These are phyloP conservation scores for Dendrocopos noguchii DNA, from an alignment of 2,113 vertebrate genomes.

Conservation along the genomic window DNA sequence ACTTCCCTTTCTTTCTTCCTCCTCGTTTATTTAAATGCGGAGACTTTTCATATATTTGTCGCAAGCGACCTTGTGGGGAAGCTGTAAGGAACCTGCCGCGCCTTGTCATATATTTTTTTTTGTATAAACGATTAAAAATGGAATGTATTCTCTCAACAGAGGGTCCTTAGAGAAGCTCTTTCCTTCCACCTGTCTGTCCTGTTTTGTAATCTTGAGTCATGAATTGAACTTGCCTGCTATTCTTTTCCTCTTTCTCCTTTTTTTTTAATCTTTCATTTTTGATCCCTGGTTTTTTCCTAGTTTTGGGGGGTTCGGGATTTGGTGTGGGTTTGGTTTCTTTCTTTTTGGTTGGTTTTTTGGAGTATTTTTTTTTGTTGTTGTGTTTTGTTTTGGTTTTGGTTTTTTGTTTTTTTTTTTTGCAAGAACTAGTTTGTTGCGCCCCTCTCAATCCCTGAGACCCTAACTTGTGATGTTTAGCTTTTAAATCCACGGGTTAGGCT, in stretches of 20 bases:
- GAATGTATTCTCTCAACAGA: constrained; percentile 64
- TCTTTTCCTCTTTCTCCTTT: constrained; percentile 64
- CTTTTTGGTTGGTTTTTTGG: background rate
- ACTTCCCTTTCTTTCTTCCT: constrained; percentile 25
- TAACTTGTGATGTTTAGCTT: constrained; percentile 99
- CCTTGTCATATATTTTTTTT: background rate
- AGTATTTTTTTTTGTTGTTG: too few relatives aligned
- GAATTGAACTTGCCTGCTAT: constrained; percentile 68
- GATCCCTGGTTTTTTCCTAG: background rate
- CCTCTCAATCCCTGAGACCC: constrained; percentile 99
- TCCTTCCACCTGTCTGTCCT: constrained; percentile 75
- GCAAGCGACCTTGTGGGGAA: constrained; percentile 54
- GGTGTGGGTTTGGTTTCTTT: background rate
- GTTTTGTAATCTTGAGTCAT: constrained; percentile 58
- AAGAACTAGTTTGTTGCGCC: constrained; percentile 79
- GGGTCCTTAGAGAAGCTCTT: constrained; percentile 49
- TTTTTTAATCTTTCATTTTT: constrained; percentile 40
- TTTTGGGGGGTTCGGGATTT: background rate
- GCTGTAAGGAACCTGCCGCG: constrained; percentile 66
- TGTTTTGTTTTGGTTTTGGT: too few relatives aligned
- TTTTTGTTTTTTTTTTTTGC: constrained; percentile 44
- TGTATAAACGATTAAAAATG: constrained; percentile 59
- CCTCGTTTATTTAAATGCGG: constrained; percentile 44
- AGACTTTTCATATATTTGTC: constrained; percentile 40
- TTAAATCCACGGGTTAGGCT: constrained; percentile 99